These are phyloP conservation scores for Chauna torquata DNA, from an alignment of 2,113 vertebrate species.

Conservation along the genomic window DNA sequence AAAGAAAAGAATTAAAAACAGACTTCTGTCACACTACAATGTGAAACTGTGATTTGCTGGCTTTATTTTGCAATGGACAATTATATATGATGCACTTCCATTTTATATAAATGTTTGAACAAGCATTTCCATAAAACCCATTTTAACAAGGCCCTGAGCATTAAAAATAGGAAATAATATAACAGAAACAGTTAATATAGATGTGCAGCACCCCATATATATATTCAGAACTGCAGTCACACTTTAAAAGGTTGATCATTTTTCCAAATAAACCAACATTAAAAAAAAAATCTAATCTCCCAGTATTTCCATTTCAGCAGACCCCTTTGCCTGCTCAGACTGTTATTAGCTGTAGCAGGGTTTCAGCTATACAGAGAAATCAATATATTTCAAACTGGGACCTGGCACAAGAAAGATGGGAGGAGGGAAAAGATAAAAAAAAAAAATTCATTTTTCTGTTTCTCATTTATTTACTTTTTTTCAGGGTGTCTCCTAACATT, in stretches of 20 bases:
- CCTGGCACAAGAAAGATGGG: neutral
- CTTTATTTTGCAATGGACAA: neutral
- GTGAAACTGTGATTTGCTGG: neutral
- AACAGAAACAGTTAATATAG: neutral
- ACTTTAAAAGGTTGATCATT: neutral
- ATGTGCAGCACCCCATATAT: neutral
- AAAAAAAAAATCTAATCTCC: neutral
- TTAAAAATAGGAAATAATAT: neutral
- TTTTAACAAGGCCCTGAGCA: neutral
- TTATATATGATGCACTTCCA: neutral
- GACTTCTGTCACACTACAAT: neutral
- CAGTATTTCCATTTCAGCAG: neutral
- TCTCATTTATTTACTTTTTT: neutral
- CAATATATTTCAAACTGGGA: neutral
- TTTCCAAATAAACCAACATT: neutral
- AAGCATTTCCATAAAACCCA: neutral
- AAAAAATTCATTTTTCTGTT: neutral
- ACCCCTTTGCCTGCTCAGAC: neutral
- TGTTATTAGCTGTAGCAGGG: neutral
- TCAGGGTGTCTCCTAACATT: neutral
- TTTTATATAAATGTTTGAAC: neutral
- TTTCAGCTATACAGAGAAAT: neutral
- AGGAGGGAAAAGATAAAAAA: neutral
- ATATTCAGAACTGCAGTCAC: neutral
- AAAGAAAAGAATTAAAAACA: accelerated